These are phyloP conservation scores for Amia ocellicauda DNA, from an alignment of 2,113 vertebrate genomes.

Conservation along the genomic window DNA sequence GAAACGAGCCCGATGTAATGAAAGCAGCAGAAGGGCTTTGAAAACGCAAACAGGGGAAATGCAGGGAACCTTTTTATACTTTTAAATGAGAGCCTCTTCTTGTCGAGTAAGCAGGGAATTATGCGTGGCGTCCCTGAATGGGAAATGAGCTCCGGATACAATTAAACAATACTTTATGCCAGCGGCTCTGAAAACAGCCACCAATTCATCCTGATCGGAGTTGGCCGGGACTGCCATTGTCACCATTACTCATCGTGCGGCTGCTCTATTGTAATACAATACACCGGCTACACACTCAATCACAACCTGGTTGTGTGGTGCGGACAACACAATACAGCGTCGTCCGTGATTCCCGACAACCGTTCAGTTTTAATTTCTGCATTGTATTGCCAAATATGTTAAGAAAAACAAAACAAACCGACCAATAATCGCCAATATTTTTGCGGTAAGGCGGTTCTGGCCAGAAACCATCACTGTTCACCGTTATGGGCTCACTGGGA, in stretches of 20 bases:
- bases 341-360: not conserved
- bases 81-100: not conserved
- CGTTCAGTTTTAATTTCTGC: not conserved
- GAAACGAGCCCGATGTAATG: no score
- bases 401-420: no score
- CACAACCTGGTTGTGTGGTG: not conserved
- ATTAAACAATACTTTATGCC: not conserved
- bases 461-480: not conserved
- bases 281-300: no score
- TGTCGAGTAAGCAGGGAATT: not conserved
- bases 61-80: not conserved
- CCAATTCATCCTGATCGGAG: not conserved
- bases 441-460: no score
- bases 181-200: not conserved
- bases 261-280: not conserved
- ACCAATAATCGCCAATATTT: no score
- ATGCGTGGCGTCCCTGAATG: not conserved
- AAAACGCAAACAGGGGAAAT: not conserved
- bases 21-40: not conserved
- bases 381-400: no score
- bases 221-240: not conserved
- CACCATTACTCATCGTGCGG: not conserved
- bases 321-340: not conserved
- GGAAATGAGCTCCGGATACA: not conserved
- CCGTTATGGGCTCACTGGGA: slow-evolving; percentile 6